These are phyloP conservation scores for Yasuhikotakia modesta DNA, from an alignment of 2,797 vertebrate genomes.

Conservation along the genomic window DNA sequence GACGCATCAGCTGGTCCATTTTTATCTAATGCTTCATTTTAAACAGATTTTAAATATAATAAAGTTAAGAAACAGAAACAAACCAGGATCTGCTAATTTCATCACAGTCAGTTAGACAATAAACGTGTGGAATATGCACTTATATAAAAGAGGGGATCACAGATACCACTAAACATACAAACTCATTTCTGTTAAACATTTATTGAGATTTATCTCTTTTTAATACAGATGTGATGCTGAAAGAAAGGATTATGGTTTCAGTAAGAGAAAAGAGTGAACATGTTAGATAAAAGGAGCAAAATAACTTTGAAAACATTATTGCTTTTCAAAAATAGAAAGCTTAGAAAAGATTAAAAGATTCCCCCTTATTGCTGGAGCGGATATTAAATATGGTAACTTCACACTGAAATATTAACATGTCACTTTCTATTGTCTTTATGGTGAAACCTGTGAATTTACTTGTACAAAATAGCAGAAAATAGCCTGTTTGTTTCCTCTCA, in stretches of 20 bases:
- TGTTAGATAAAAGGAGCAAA: neutral
- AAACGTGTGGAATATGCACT: neutral
- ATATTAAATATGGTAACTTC: slow-evolving; percentile 2
- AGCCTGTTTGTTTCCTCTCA: slow-evolving; percentile 21
- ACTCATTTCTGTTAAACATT: neutral
- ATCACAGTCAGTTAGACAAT: neutral
- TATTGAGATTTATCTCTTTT: neutral
- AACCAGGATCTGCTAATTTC: no score
- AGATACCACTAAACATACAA: neutral
- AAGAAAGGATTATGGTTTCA: neutral
- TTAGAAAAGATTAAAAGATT: slow-evolving; percentile 44
- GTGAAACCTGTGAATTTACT: neutral
- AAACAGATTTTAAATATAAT: no score
- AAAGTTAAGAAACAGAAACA: neutral
- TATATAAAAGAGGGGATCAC: neutral
- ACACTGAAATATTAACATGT: slow-evolving; percentile 3
- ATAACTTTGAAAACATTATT: slow-evolving; percentile 1
- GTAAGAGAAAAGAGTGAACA: neutral
- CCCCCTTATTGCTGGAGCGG: neutral
- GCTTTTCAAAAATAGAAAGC: slow-evolving; percentile 45
- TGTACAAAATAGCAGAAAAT: neutral
- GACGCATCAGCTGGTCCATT: neutral
- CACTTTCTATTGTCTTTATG: neutral
- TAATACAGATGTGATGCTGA: neutral
- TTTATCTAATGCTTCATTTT: neutral